Conservation (phyloP, 2,888 invertebrate species). For the Baronia brevicornis region DNA sequence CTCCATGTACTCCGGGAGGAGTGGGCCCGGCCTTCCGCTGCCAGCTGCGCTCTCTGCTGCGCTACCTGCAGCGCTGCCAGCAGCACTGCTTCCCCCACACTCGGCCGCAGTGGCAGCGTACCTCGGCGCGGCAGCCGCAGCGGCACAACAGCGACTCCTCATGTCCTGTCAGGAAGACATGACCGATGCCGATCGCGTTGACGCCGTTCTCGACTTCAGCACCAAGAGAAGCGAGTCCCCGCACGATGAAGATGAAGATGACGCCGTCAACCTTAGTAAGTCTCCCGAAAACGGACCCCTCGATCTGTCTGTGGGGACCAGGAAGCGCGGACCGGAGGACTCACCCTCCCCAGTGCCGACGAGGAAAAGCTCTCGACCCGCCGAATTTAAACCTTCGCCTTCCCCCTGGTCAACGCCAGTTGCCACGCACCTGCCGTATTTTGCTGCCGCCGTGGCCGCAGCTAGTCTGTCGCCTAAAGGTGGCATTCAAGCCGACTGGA, state of each 20-base stretch:
- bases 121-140: constrained; percentile 82
- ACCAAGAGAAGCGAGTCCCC: constrained; percentile 78
- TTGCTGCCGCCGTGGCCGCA: constrained; percentile 86
- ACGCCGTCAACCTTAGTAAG: constrained; percentile 83
- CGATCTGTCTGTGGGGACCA: constrained; percentile 85
- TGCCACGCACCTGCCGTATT: constrained; percentile 86
- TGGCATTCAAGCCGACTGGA: constrained; percentile 80
- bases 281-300: constrained; percentile 82
- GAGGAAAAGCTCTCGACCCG: constrained; percentile 79
- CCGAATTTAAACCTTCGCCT: constrained; percentile 81
- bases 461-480: constrained; percentile 85
- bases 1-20: constrained; percentile 82
- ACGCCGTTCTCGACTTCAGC: constrained; percentile 87
- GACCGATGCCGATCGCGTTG: constrained; percentile 75
- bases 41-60: constrained; percentile 79
- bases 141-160: constrained; percentile 85
- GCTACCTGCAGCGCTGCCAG: constrained; percentile 81
- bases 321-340: constrained; percentile 82
- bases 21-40: constrained; percentile 63
- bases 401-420: constrained; percentile 88
- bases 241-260: constrained; percentile 74
- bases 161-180: constrained; percentile 86
- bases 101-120: constrained; percentile 90
- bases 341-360: constrained; percentile 77
- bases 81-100: constrained; percentile 83